Percentiles rank a stretch among this genome's conserved stretches.
These are phyloP conservation scores for Tetropium fuscum DNA, from an alignment of 2,888 invertebrate genomes.

Conservation along the genomic window DNA sequence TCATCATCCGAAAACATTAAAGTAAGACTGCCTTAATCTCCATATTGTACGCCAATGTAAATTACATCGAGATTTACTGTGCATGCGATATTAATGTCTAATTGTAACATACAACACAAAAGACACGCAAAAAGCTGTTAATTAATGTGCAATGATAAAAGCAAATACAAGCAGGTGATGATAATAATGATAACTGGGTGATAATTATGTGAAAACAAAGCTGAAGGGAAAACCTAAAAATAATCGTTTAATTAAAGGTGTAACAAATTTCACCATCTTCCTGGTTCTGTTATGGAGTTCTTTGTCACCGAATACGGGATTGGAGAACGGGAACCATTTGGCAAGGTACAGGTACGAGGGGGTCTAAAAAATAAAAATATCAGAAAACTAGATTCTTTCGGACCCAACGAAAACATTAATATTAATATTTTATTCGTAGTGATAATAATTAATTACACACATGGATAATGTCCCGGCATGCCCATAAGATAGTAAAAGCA, in stretches of 20 bases:
- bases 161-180: constrained; percentile 21
- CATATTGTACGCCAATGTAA: constrained; percentile 15
- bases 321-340: constrained; percentile 73
- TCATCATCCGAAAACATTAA: constrained; percentile 8
- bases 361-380: constrained; percentile 66
- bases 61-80: constrained; percentile 18
- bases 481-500: no score
- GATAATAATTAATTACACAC: no score
- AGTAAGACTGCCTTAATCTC: constrained; percentile 16
- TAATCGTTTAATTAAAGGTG: constrained; percentile 1
- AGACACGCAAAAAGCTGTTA: constrained; percentile 26
- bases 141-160: constrained; percentile 26
- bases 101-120: constrained; percentile 20
- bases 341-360: constrained; percentile 71
- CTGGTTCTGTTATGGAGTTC: constrained; percentile 64
- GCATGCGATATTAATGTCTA: constrained; percentile 29
- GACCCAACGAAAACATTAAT: no score
- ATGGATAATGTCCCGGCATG: no score
- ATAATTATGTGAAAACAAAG: constrained; percentile 15
- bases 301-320: constrained; percentile 71
- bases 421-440: no score
- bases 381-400: constrained; percentile 25
- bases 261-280: constrained; percentile 51
- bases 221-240: constrained; percentile 1
- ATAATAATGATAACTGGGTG: constrained; percentile 15